phyloP scores from a whole-genome alignment of 2,797 vertebrate species.

The Sphenodon punctatus region DNA sequence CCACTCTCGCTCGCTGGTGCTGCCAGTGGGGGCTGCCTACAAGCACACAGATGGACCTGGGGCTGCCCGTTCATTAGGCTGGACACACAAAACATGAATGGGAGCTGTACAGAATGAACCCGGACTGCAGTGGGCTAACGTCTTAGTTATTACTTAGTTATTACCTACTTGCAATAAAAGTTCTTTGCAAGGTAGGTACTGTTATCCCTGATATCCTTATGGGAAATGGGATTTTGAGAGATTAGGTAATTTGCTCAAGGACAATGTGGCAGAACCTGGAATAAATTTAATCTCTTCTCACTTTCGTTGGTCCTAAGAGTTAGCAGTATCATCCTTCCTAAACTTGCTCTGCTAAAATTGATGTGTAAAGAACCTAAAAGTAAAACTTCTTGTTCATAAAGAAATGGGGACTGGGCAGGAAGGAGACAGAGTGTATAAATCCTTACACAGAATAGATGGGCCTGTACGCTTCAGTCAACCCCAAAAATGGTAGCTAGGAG shows the following conservation, averaged over 20 bases:
- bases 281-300: neutral
- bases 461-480: neutral
- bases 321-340: neutral
- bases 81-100: no score
- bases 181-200: neutral
- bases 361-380: neutral
- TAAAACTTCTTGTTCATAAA: neutral
- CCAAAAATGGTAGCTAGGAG: no score
- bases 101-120: no score
- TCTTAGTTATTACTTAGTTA: no score
- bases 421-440: neutral
- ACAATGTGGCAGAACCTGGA: neutral
- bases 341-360: neutral
- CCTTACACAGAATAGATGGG: neutral
- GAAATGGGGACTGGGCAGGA: neutral
- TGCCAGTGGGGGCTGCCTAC: no score
- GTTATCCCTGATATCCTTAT: neutral
- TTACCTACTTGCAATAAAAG: no score
- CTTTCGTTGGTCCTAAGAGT: neutral
- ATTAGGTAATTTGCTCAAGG: neutral
- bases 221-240: neutral
- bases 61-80: no score
- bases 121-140: no score
- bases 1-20: no score
- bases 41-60: no score